Conservation (phyloP, 2,888 invertebrate genomes). For the Hecatera dysodea region DNA sequence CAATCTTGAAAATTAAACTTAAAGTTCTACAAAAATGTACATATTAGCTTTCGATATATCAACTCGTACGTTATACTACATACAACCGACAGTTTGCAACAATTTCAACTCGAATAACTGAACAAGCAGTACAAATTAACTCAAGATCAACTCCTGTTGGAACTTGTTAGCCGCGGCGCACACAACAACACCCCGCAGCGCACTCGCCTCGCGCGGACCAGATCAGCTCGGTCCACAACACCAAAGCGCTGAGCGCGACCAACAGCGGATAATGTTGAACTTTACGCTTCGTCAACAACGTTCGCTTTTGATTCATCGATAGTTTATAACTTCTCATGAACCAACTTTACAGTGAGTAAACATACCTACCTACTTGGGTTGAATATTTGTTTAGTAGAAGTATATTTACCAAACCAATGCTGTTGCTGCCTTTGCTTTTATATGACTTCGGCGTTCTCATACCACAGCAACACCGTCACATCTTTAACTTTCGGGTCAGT, state of each 20-base stretch:
- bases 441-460: no score
- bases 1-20: no score
- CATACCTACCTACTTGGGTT: neutral
- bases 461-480: neutral
- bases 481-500: neutral
- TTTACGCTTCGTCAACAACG: neutral
- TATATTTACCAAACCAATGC: neutral
- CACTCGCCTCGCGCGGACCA: neutral
- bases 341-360: neutral
- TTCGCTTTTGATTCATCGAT: neutral
- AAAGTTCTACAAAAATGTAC: no score
- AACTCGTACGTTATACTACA: neutral
- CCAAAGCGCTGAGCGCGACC: conserved; percentile 4
- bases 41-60: no score
- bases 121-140: neutral
- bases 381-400: neutral
- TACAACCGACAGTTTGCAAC: neutral
- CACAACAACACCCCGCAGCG: neutral
- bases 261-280: conserved; percentile 2
- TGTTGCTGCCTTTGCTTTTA: no score
- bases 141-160: conserved; percentile 6
- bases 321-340: neutral
- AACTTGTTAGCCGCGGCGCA: conserved; percentile 13
- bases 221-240: neutral
- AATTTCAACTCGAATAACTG: neutral